These are phyloP conservation scores for Hypotaenidia philippensis DNA, from an alignment of 2,797 vertebrate genomes.

Conservation along the genomic window DNA sequence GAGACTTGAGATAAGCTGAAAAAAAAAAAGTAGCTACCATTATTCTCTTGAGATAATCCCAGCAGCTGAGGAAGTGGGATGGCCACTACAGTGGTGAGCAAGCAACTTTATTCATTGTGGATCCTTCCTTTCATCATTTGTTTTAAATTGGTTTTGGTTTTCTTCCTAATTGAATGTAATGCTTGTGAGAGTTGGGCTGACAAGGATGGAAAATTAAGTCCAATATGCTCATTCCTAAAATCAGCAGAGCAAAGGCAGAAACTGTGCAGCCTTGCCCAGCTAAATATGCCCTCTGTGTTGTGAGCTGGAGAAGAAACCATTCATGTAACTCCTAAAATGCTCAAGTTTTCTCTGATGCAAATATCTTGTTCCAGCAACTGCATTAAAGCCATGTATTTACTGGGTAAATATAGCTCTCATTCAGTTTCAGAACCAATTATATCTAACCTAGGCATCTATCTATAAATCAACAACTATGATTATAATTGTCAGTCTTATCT, in stretches of 20 bases:
- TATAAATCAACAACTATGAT: neutral
- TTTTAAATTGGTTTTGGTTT: conserved; percentile 45
- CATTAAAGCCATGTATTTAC: conserved; percentile 12
- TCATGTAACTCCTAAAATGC: neutral
- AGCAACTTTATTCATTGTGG: conserved; percentile 2
- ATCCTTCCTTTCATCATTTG: neutral
- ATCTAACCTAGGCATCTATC: neutral
- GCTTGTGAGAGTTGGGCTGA: conserved; percentile 33
- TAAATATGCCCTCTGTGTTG: neutral
- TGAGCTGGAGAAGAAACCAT: neutral
- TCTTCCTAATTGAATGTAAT: conserved; percentile 50
- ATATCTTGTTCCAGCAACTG: neutral
- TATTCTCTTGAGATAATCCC: neutral
- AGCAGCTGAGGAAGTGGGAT: neutral
- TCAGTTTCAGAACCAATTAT: conserved; percentile 16
- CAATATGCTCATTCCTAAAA: neutral
- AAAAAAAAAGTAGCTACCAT: neutral
- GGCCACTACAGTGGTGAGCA: neutral
- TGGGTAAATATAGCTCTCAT: neutral
- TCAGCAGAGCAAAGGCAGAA: conserved; percentile 21
- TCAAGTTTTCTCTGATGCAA: neutral
- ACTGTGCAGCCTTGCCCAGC: neutral
- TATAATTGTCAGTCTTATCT: neutral
- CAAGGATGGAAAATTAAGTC: conserved; percentile 44
- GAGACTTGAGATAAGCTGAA: neutral